These are phyloP conservation scores for Rafetus swinhoei DNA, from an alignment of 2,113 vertebrate species.

Conservation along the genomic window DNA sequence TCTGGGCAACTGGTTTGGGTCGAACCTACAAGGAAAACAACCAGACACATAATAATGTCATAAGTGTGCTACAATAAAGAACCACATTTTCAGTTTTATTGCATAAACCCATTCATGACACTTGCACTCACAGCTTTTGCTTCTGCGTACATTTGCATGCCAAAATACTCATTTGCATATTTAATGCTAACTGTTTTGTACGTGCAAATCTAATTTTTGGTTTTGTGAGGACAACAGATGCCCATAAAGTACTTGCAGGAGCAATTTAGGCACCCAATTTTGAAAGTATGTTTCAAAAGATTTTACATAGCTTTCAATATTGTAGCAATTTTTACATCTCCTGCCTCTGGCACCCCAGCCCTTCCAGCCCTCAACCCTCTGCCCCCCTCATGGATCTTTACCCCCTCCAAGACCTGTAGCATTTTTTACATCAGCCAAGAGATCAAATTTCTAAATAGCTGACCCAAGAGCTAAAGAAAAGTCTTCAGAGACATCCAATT, in stretches of 20 bases:
- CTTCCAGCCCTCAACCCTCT: too few relatives aligned
- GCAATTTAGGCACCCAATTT: background rate
- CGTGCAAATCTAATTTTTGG: slow-evolving; percentile 8
- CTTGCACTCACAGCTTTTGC: slow-evolving; percentile 6
- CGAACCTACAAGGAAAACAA: slow-evolving; percentile 83
- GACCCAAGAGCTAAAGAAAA: background rate
- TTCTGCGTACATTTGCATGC: slow-evolving; percentile 4
- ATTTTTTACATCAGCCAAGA: background rate
- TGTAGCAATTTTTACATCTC: background rate
- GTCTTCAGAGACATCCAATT: background rate
- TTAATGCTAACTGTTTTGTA: slow-evolving; percentile 26
- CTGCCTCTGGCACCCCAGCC: too few relatives aligned
- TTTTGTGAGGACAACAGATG: slow-evolving; percentile 25
- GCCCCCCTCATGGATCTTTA: too few relatives aligned
- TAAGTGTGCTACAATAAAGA: slow-evolving; percentile 17
- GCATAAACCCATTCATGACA: slow-evolving; percentile 11
- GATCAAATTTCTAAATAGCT: background rate
- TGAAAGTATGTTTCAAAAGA: background rate
- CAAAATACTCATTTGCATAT: background rate
- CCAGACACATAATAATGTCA: background rate
- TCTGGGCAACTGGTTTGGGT: slow-evolving; percentile 90
- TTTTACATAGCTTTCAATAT: slow-evolving; percentile 13
- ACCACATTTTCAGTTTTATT: slow-evolving; percentile 40
- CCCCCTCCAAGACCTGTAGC: background rate
- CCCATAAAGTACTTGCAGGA: slow-evolving; percentile 11